Conservation (phyloP, 2,113 vertebrate species). For the Lampris incognitus region DNA sequence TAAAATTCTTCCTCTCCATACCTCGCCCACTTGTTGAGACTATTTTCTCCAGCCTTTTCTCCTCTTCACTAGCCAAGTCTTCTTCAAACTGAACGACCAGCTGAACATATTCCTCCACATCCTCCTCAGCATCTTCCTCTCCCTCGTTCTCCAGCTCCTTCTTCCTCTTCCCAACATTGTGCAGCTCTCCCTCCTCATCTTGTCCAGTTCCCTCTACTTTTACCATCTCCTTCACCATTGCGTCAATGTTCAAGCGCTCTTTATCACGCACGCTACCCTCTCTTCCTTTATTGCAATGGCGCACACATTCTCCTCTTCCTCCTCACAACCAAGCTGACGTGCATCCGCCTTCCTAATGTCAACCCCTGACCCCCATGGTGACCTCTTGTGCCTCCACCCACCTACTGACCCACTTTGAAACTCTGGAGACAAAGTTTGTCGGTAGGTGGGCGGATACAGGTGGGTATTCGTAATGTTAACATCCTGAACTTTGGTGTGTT, state of each 20-base stretch:
- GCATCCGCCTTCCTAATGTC: too few species aligned
- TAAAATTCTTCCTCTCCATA: neutral
- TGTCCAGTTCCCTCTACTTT: neutral
- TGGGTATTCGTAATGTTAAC: too few species aligned
- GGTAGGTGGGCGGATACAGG: too few species aligned
- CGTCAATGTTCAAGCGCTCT: neutral
- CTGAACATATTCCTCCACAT: too few species aligned
- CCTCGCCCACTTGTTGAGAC: neutral
- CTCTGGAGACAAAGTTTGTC: too few species aligned
- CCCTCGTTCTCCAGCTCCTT: neutral
- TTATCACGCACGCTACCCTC: neutral
- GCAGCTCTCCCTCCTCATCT: neutral
- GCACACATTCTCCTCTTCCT: neutral
- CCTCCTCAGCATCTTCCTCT: neutral
- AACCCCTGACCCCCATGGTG: too few species aligned
- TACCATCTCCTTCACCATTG: constrained; percentile 4
- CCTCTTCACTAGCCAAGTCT: too few species aligned
- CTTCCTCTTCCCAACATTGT: neutral
- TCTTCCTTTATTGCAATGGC: constrained; percentile 8
- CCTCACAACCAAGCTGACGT: neutral
- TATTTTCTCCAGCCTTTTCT: neutral
- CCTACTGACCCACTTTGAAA: too few species aligned
- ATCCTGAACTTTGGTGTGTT: too few species aligned
- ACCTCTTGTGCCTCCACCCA: too few species aligned
- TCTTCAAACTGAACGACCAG: too few species aligned